phyloP scores from a whole-genome alignment of 2,113 vertebrate genomes.

The Tauraco erythrolophus region DNA sequence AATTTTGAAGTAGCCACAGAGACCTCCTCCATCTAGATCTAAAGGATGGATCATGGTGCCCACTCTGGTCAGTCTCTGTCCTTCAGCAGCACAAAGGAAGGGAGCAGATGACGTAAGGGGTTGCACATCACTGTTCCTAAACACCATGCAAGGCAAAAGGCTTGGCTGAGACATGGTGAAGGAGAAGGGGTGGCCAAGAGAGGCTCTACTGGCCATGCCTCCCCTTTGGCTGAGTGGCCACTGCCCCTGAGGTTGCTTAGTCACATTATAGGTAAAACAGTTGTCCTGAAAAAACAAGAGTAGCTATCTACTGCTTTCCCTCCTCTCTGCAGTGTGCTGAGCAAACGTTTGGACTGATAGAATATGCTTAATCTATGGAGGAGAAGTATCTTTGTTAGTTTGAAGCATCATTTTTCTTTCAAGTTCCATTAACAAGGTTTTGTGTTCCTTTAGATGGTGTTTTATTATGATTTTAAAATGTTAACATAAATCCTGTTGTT shows the following conservation, averaged over 20 bases:
- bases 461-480: not conserved
- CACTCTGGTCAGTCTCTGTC: not conserved
- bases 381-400: not conserved
- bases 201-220: not conserved
- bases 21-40: not conserved
- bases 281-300: not conserved
- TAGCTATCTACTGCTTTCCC: not conserved
- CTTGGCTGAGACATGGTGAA: not conserved
- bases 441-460: not conserved
- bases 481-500: not conserved
- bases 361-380: not conserved
- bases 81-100: not conserved
- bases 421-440: not conserved
- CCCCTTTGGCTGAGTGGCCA: not conserved
- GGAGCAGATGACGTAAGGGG: not conserved
- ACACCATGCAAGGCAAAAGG: not conserved
- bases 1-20: not conserved
- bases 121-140: not conserved
- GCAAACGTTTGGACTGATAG: not conserved
- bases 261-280: fast-evolving
- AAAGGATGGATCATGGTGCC: not conserved
- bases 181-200: not conserved
- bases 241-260: not conserved
- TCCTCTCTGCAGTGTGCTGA: not conserved
- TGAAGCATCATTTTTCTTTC: not conserved